A percentile compares a stretch with the other conserved stretches of the same genome.
These are phyloP conservation scores for Stenchaetothrips biformis DNA, from an alignment of 2,888 invertebrate species.

Conservation along the genomic window DNA sequence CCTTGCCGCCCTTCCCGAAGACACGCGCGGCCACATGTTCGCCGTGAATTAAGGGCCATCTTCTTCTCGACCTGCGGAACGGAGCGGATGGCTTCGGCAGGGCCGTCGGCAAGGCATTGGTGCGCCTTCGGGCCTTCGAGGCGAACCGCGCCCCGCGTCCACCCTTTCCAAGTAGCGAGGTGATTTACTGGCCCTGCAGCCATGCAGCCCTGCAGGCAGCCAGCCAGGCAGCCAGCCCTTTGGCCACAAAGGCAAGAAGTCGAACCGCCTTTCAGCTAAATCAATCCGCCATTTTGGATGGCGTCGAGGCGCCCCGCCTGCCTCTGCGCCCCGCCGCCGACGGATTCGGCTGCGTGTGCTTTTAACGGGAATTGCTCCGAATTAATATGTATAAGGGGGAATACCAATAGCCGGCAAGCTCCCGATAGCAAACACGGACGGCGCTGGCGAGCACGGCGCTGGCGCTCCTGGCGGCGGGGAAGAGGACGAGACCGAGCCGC, in stretches of 20 bases:
- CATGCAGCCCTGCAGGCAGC: too few relatives aligned
- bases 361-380: conserved; percentile 23
- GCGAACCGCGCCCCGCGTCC: not conserved
- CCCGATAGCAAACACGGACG: conserved; percentile 8
- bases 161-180: conserved; percentile 8
- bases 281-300: conserved; percentile 18
- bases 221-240: too few relatives aligned
- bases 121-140: too few relatives aligned
- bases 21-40: too few relatives aligned
- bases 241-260: not conserved
- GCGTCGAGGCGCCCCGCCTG: not conserved
- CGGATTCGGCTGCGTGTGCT: conserved; percentile 11
- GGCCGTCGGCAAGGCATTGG: too few relatives aligned
- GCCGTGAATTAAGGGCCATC: too few relatives aligned
- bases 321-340: not conserved
- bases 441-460: conserved; percentile 25
- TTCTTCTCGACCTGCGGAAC: too few relatives aligned
- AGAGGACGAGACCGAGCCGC: not conserved
- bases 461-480: conserved; percentile 27
- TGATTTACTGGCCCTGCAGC: not conserved
- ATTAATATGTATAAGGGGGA: conserved; percentile 25
- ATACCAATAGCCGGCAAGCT: conserved; percentile 10
- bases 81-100: too few relatives aligned
- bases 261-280: conserved; percentile 24
- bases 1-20: too few relatives aligned